Conservation (phyloP, 1,140 invertebrate species). For the Diabrotica undecimpunctata region DNA sequence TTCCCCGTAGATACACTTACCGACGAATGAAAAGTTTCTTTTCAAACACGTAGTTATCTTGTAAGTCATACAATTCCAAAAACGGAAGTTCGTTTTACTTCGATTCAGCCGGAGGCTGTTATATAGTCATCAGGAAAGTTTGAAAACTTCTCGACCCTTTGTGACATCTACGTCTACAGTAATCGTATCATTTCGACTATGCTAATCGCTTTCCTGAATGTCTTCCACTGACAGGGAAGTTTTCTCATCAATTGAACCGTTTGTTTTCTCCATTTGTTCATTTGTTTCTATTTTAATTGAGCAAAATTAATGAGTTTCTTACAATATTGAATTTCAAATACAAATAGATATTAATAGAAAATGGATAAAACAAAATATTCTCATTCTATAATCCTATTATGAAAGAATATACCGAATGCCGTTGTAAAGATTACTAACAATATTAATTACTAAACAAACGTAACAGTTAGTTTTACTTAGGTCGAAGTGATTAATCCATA, state of each 20-base stretch:
- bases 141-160: conserved; percentile 29
- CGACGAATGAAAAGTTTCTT: neutral
- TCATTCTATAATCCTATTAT: too few relatives aligned
- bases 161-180: conserved; percentile 31
- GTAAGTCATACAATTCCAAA: conserved; percentile 21
- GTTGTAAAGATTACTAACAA: too few relatives aligned
- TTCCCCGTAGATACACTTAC: neutral
- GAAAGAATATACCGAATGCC: too few relatives aligned
- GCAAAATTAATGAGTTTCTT: too few relatives aligned
- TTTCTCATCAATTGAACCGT: neutral
- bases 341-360: too few relatives aligned
- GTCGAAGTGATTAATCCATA: too few relatives aligned
- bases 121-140: conserved; percentile 37
- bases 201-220: conserved; percentile 8
- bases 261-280: neutral
- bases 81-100: conserved; percentile 32
- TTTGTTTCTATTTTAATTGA: too few relatives aligned
- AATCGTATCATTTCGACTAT: conserved; percentile 32
- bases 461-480: too few relatives aligned
- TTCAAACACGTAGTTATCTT: conserved; percentile 27
- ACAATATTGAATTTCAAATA: too few relatives aligned
- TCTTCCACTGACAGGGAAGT: neutral
- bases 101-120: conserved; percentile 37
- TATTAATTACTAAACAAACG: too few relatives aligned
- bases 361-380: too few relatives aligned